These are phyloP conservation scores for Amphipoea oculea DNA, from an alignment of 2,888 invertebrate genomes.

Conservation along the genomic window DNA sequence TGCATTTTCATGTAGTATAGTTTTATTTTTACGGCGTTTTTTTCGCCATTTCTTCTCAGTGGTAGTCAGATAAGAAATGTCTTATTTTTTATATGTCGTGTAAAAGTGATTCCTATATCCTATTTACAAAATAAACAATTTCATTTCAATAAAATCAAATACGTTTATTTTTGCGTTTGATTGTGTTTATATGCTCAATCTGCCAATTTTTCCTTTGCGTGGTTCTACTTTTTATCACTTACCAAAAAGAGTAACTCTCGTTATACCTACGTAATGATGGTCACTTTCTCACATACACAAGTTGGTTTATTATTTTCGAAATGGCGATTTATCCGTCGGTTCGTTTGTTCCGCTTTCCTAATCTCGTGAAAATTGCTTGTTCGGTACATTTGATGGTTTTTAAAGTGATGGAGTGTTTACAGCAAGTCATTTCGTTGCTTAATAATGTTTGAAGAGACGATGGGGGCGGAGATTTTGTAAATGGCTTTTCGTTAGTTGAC, in stretches of 20 bases:
- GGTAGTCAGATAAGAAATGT: background rate
- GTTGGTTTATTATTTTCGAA: slow-evolving; percentile 64
- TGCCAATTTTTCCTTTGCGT: background rate
- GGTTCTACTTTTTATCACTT: slow-evolving; percentile 6
- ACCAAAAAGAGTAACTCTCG: slow-evolving; percentile 27
- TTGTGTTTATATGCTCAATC: background rate
- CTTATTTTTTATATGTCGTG: background rate
- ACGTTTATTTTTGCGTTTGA: background rate
- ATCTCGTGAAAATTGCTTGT: slow-evolving; percentile 71
- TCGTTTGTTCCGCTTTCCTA: slow-evolving; percentile 83
- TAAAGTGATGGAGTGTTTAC: slow-evolving; percentile 37
- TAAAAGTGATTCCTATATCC: background rate
- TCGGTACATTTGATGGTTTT: slow-evolving; percentile 64
- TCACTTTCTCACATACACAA: slow-evolving; percentile 59
- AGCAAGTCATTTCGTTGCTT: slow-evolving; percentile 44
- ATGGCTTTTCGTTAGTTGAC: background rate
- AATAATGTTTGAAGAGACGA: background rate
- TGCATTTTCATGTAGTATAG: background rate
- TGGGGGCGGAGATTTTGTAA: background rate
- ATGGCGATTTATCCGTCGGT: slow-evolving; percentile 69
- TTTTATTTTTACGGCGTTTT: background rate
- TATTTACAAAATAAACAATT: background rate
- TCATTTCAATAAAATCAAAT: background rate
- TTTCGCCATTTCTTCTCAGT: background rate
- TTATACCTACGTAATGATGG: slow-evolving; percentile 51